phyloP scores from a whole-genome alignment of 2,113 vertebrate species.

The Cromileptes altivelis region DNA sequence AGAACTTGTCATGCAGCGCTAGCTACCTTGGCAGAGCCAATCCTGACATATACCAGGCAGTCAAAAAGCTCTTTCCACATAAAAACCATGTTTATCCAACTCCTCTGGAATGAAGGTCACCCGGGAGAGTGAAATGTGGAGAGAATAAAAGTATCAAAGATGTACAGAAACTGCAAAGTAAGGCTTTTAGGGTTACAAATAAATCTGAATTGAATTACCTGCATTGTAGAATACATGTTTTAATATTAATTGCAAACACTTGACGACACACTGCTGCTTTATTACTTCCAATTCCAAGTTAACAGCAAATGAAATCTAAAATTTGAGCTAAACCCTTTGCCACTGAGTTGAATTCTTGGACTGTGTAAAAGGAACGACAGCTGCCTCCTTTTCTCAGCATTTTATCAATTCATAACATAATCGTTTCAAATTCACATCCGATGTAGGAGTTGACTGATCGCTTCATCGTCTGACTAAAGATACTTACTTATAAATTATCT shows the following conservation, averaged over 20 bases:
- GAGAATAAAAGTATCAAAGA: background rate
- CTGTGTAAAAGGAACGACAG: background rate
- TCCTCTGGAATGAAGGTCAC: background rate
- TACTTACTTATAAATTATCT: background rate
- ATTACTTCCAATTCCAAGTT: background rate
- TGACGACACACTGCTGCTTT: background rate
- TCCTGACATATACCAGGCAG: constrained; percentile 8
- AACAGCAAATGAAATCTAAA: background rate
- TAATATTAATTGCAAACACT: no score
- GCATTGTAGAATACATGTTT: background rate
- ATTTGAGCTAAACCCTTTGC: background rate
- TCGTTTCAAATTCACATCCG: constrained; percentile 11
- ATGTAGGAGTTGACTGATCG: background rate
- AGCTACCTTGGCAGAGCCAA: background rate
- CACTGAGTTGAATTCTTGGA: background rate
- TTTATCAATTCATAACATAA: background rate
- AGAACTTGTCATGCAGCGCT: constrained; percentile 4
- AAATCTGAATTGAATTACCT: background rate
- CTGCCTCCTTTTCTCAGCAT: background rate
- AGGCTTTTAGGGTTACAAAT: background rate
- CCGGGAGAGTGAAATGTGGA: background rate
- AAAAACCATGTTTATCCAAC: constrained; percentile 12
- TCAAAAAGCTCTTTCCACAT: constrained; percentile 31
- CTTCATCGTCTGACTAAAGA: background rate
- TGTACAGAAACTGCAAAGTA: background rate